phyloP scores from a whole-genome alignment of 1,140 invertebrate genomes.

The Temnothorax curvispinosus region DNA sequence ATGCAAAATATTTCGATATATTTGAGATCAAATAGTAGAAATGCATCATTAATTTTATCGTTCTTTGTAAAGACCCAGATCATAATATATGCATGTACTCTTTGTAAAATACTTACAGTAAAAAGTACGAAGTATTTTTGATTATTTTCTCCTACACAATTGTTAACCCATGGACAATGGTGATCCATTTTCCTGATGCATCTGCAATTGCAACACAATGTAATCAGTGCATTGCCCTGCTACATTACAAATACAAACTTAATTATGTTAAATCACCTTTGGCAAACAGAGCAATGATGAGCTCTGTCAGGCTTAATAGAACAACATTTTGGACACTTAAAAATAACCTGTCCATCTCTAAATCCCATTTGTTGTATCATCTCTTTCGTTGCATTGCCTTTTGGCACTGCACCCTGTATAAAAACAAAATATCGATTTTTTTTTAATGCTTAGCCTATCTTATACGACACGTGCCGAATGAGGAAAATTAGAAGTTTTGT shows the following conservation, averaged over 20 bases:
- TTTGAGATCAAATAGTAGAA: background rate
- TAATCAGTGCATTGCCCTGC: background rate
- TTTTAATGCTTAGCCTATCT: background rate
- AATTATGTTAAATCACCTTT: conserved; percentile 86
- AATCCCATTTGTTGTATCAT: conserved; percentile 98
- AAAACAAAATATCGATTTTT: conserved; percentile 39
- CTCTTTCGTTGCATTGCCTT: conserved; percentile 99
- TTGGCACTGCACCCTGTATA: conserved; percentile 97
- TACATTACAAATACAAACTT: background rate
- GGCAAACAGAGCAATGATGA: conserved; percentile 99
- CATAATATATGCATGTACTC: background rate
- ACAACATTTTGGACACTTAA: conserved; percentile 99
- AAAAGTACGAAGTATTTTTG: conserved; percentile 99
- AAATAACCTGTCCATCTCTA: conserved; percentile 96
- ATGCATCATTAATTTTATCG: background rate
- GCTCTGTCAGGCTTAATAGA: conserved; percentile 99
- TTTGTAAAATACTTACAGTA: conserved; percentile 91
- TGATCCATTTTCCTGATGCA: conserved; percentile 99
- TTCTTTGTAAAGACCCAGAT: background rate
- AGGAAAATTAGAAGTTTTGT: no score
- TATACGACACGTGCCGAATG: no score
- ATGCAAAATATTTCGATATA: background rate
- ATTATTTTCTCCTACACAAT: conserved; percentile 99
- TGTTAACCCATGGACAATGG: conserved; percentile 99
- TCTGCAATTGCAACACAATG: conserved; percentile 78